Conservation (phyloP, 2,797 vertebrate species). For the Scolopax rusticola region DNA sequence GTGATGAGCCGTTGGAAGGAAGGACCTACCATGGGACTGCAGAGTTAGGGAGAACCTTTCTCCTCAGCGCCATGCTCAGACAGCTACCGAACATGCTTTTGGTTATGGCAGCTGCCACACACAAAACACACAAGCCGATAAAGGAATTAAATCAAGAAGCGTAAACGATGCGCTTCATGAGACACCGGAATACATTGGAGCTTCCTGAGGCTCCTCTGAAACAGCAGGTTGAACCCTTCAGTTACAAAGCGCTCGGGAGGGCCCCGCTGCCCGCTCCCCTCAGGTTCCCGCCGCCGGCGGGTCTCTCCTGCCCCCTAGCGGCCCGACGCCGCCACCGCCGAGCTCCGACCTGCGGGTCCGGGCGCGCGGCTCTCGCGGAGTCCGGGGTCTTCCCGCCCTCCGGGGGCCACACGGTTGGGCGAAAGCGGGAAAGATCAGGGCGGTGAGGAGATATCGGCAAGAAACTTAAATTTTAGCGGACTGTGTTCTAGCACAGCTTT, state of each 20-base stretch:
- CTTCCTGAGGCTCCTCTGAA: neutral
- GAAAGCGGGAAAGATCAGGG: neutral
- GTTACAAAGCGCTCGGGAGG: too few relatives aligned
- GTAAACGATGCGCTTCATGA: too few relatives aligned
- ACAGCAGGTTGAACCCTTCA: too few relatives aligned
- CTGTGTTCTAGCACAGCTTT: neutral
- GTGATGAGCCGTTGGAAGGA: neutral
- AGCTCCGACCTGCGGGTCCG: neutral
- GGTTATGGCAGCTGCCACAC: neutral
- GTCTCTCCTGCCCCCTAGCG: neutral
- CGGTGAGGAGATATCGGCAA: neutral
- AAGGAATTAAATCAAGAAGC: neutral
- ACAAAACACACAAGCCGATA: accelerated
- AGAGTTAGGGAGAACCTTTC: neutral
- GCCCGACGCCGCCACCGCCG: neutral
- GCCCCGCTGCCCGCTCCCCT: too few relatives aligned
- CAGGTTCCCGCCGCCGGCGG: neutral
- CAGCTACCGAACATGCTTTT: too few relatives aligned
- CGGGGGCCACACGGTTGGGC: neutral
- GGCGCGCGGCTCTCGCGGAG: neutral
- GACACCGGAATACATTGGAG: accelerated
- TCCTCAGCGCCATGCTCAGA: accelerated
- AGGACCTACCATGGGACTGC: accelerated
- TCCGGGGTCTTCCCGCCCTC: neutral
- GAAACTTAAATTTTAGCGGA: neutral